Base-by-base conservation (phyloP, 1,140 invertebrate genomes). In the Reticulitermes speratus region DNA sequence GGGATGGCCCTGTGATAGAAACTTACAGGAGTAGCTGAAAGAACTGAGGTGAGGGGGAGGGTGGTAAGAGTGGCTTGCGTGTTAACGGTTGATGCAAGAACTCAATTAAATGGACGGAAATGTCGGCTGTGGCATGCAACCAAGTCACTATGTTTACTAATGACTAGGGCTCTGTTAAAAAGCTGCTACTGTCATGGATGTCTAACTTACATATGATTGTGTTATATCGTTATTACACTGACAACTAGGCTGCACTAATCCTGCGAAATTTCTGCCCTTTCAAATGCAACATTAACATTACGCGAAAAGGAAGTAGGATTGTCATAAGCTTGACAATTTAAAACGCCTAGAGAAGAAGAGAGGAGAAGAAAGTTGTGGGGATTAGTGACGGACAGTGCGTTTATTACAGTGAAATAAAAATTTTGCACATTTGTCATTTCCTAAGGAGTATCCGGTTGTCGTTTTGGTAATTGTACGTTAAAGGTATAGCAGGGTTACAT, bases 71-170 rank as follows among this genome's bases (percentile, higher is more conserved):
- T 30, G 65, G 65, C n/a, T 75, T 30, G 65, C 65, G 65, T 75
- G 65, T 75, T 75, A 75, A 8, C 2, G 65, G 65, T 75, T 75
- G 65, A 8, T 75, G 65, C 65, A 75, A 75, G 65, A 75, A 75
- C 65, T 75, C 65, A 75, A 75, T 75, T 75, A 75, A 25, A 75
- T 75, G 65, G 65, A n/a, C 65, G 65, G 65, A 75, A 75, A 75
- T 30, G 65, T 30, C n/a, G 65, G 65, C 65, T 25, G 25, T 75
- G 65, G 25, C 65, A 75, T 75, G 65, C 65, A 75, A 75, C 65
- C 65, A 75, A 75, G n/a, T 19, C 65, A 30, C 25, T 75, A 30
- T 30, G 65, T 75, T 75, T 75, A 30, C 65, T 75, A 75, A 75
- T 75, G 65, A 14, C 65, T 30, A 75, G 65, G 25, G 65, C 25